phyloP scores from a whole-genome alignment of 2,888 invertebrate species.

The Eucera pruinosa region DNA sequence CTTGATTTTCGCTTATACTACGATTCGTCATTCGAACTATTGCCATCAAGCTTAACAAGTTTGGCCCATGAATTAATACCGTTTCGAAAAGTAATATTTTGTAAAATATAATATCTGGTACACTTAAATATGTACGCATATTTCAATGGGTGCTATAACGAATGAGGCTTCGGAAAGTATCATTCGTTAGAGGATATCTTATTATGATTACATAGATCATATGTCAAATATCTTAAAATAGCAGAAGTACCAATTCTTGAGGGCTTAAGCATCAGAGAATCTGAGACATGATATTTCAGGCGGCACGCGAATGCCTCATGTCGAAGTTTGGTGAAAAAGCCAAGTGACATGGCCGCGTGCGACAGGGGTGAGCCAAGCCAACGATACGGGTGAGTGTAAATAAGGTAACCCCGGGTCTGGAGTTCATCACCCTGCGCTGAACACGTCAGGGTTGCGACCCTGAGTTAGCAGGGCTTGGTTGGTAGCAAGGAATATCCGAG shows the following conservation, averaged over 20 bases:
- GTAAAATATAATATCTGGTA: no score
- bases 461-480: slow-evolving; percentile 57
- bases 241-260: no score
- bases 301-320: slow-evolving; percentile 40
- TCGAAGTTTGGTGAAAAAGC: slow-evolving; percentile 57
- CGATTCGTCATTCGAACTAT: slow-evolving; percentile 40
- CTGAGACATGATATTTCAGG: background rate
- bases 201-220: no score
- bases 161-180: no score
- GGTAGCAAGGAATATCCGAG: slow-evolving; percentile 31
- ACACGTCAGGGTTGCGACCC: slow-evolving; percentile 70
- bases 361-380: slow-evolving; percentile 48
- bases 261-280: slow-evolving; percentile 2
- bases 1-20: slow-evolving; percentile 50
- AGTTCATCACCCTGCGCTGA: slow-evolving; percentile 66
- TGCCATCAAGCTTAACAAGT: slow-evolving; percentile 43
- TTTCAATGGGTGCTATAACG: no score
- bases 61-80: background rate
- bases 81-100: no score
- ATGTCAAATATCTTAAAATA: no score
- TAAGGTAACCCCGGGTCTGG: slow-evolving; percentile 67
- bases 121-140: no score
- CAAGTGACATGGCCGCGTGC: slow-evolving; percentile 59
- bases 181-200: no score
- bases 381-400: slow-evolving; percentile 72